Conservation (phyloP, 2,888 invertebrate genomes). For the Drosophila putrida region DNA sequence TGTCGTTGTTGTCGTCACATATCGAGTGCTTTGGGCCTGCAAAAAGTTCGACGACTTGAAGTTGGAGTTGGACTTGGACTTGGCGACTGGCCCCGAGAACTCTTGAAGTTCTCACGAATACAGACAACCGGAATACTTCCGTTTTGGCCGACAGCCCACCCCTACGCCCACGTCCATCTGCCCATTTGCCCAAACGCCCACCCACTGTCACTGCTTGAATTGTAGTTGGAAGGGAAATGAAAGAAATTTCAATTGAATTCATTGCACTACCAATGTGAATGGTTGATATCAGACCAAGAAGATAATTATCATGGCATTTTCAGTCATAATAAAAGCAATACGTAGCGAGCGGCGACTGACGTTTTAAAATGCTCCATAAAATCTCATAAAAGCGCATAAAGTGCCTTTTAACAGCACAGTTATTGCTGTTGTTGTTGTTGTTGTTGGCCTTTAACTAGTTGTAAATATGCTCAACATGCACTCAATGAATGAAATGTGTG, state of each 20-base stretch:
- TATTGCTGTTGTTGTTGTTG: constrained; percentile 25
- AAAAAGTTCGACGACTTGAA: constrained; percentile 53
- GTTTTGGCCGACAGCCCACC: constrained; percentile 38
- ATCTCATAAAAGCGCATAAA: constrained; percentile 74
- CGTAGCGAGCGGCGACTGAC: constrained; percentile 21
- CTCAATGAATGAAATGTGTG: constrained; percentile 79
- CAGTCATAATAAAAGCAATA: constrained; percentile 25
- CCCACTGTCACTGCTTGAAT: constrained; percentile 22
- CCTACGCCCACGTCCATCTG: background rate
- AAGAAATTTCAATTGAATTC: constrained; percentile 69
- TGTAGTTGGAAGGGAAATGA: constrained; percentile 46
- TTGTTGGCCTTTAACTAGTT: constrained; percentile 59
- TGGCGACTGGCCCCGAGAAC: constrained; percentile 29
- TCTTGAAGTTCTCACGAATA: constrained; percentile 19
- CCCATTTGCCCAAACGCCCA: background rate
- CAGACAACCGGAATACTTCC: constrained; percentile 41
- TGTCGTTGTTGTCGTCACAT: constrained; percentile 48
- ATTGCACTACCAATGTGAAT: constrained; percentile 52
- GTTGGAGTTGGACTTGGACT: constrained; percentile 20
- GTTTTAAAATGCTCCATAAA: constrained; percentile 67
- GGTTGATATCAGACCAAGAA: constrained; percentile 18
- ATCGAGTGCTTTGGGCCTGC: constrained; percentile 49
- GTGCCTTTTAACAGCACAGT: constrained; percentile 58
- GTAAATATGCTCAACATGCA: constrained; percentile 78
- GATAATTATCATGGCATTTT: constrained; percentile 63